phyloP scores from a whole-genome alignment of 2,888 invertebrate species.

The Lasiommata megera region DNA sequence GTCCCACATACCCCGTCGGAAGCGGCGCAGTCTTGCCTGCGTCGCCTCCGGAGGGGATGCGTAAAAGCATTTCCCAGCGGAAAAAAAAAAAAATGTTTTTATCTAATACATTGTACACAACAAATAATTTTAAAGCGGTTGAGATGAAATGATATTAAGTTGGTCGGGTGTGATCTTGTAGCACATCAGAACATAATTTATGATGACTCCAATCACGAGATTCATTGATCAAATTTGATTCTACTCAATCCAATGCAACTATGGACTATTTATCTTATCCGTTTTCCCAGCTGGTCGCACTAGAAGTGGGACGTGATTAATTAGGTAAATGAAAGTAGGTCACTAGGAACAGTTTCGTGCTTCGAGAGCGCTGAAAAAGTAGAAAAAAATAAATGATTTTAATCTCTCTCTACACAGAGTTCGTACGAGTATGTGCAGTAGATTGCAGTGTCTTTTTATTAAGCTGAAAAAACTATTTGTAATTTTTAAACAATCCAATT shows the following conservation, averaged over 20 bases:
- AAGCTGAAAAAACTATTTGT: no score
- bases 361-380: constrained; percentile 15
- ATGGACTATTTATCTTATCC: constrained; percentile 20
- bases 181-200: background rate
- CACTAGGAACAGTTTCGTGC: constrained; percentile 16
- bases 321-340: constrained; percentile 24
- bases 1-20: no score
- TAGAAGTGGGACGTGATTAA: constrained; percentile 29
- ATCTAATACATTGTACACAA: no score
- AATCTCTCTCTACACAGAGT: background rate
- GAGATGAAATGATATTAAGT: background rate
- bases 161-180: background rate
- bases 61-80: no score
- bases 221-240: constrained; percentile 5
- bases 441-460: no score
- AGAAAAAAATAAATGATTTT: constrained; percentile 1
- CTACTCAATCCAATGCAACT: background rate
- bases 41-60: no score
- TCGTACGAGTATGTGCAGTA: no score
- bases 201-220: background rate
- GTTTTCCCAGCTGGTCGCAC: constrained; percentile 15
- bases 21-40: no score
- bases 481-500: no score
- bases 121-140: no score
- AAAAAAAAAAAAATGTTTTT: no score